phyloP scores from a whole-genome alignment of 2,113 vertebrate species.

The Emydura subglobosa region DNA sequence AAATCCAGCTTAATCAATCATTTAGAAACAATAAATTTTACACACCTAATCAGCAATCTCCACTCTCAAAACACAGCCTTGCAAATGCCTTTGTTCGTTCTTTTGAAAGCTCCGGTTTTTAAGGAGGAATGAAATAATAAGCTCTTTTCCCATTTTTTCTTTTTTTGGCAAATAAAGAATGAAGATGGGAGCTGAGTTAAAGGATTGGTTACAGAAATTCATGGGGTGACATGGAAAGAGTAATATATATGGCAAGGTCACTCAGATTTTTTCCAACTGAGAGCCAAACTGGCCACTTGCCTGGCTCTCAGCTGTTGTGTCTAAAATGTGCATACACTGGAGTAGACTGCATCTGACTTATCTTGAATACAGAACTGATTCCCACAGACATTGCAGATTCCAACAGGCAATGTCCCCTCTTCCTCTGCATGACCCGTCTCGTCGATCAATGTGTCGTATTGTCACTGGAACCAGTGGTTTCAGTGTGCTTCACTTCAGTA shows the following conservation, averaged over 20 bases:
- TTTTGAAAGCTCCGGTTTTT: constrained; percentile 8
- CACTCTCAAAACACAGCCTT: constrained; percentile 53
- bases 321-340: neutral
- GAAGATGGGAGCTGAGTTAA: neutral
- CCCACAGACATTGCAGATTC: neutral
- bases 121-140: constrained; percentile 9
- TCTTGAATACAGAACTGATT: neutral
- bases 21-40: constrained; percentile 50
- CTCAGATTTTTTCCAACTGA: neutral
- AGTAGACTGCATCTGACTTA: neutral
- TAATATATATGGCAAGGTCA: neutral
- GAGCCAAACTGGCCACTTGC: neutral
- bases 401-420: neutral
- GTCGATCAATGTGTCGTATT: neutral
- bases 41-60: constrained; percentile 48
- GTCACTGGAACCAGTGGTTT: neutral
- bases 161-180: neutral
- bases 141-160: neutral
- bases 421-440: neutral
- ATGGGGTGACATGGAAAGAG: neutral
- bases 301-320: neutral
- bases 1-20: constrained; percentile 44
- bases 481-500: neutral
- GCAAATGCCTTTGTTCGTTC: neutral
- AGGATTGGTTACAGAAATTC: neutral